Evolutionary conservation across 30 jellyfish, hydroid and myxozoan species (phyloP), one percentile per base, ranked within the genome.

Genomic region (Cassiopea andromeda): DNA sequence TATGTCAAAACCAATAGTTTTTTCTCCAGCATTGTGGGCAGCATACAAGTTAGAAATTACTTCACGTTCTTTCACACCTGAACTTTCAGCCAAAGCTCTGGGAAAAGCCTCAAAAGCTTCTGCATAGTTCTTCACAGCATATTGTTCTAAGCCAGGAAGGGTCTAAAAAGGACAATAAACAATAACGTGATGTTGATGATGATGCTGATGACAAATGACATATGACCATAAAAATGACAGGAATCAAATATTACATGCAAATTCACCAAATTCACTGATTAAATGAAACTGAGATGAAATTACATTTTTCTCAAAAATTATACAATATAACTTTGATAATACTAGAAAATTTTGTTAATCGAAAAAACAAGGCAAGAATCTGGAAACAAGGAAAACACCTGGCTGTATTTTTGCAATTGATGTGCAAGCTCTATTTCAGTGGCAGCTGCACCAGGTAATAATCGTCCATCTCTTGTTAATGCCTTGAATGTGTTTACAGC

Each of bases 381-480:
- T 27, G 38, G 38, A 27, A 27, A 27, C 38, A 27, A 27, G 38
- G 38, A 27, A 27, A 27, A 27, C 38, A 93, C 98, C 98, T 93
- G 95, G 44, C 98, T 98, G 72, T 87, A 87, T 68, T 81, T 84
- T 16, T 84, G 86, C 19, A 93, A 58, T 61, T 94, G 92, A 76
- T 87, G 97, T 48, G 98, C 97, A 43, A 97, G 78, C 50, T 94
- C 98, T 54, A 97, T 97, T 69, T 97, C 98, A 14, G 97, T 90
- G 1, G 99, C 99, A 49, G 99, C 98, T 0, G 99, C 99, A 10
- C 99, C 99, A 1, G 99, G 98, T 57, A 97, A 71, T 86, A 97
- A 67, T 49, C 98, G 85, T 43, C 89, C 97, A 87, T 97, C 98
- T 76, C 98, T 85, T 64, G 98, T 97, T 66, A 97, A 88, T 16